These are phyloP conservation scores for Pelecanoides urinatrix DNA, from an alignment of 2,113 vertebrate genomes.

Conservation along the genomic window DNA sequence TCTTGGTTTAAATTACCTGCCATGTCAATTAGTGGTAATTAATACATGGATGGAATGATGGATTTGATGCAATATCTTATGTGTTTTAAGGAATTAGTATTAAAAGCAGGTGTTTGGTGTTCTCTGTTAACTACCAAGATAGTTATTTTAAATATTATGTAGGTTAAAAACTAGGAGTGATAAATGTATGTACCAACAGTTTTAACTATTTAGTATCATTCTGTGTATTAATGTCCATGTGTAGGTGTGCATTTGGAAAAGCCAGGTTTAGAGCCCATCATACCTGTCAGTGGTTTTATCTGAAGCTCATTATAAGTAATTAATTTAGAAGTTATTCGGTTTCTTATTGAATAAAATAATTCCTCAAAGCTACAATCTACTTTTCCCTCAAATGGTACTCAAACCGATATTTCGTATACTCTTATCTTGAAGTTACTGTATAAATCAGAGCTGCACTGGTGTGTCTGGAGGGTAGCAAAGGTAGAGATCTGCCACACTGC, in stretches of 20 bases:
- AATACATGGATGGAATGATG: background rate
- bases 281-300: background rate
- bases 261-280: background rate
- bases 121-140: background rate
- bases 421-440: background rate
- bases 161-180: background rate
- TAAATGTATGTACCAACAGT: background rate
- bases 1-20: background rate
- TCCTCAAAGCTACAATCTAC: background rate
- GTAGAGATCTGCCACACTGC: background rate
- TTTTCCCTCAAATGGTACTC: background rate
- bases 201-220: background rate
- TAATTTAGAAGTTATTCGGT: background rate
- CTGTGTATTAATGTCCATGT: background rate
- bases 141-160: background rate
- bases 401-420: background rate
- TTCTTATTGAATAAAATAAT: background rate
- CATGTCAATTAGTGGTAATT: conserved; percentile 17
- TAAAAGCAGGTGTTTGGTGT: background rate
- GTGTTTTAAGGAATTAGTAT: background rate
- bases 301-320: background rate
- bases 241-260: background rate
- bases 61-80: background rate
- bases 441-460: background rate
- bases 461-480: background rate